Base-by-base conservation (phyloP, 2,888 invertebrate species). In the Lithodes maja region DNA sequence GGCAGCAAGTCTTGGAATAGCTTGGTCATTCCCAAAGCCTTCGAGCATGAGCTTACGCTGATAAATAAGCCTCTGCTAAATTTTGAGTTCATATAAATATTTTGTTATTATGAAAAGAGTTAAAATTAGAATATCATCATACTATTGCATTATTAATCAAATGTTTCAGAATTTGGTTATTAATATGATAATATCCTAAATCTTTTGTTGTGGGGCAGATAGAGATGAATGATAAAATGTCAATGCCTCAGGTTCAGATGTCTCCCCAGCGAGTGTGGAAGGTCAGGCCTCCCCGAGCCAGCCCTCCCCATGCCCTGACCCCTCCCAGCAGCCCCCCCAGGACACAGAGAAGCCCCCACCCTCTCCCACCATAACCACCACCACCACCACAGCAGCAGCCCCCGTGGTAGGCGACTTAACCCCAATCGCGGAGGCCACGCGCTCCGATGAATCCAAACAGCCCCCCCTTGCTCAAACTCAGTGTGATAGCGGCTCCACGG, bases 381-480 rank as follows among this genome's bases (percentile, higher is more conserved):
- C 61, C 86, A 81, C 74, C 49, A 83, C 78, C 53, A 83, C 78
- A 53, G 68, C 61, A 17, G 9, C 53, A 53, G 69, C 50, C 55
- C 87, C 87, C 7, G 82, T 79, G 33, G 89, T 79, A 49, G 89
- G 89, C 71, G 89, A 89, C 61, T 80, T 89, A 9, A 89, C 89
- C 12, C 89, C 89, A 54, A 89, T 89, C 50, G 89, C 85, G 15
- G 89, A 89, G 81, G 89, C 89, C 53, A 80, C 54, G 2, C 80
- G 82, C 61, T 15, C 55, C 55, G 85, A 89, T 17, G 85, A 85
- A 84, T 54, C 89, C 50, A 77, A 85, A 53, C 81, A 71, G 17
- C 81, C 85, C 33, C 84, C 54, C 80, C 80, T 89, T 85, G 89
- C 89, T 87, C 88, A 88, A 88, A 88, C 84, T 52, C 74, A 84